These are phyloP conservation scores for Eilema griseolum DNA, from an alignment of 2,888 invertebrate species.

Conservation along the genomic window DNA sequence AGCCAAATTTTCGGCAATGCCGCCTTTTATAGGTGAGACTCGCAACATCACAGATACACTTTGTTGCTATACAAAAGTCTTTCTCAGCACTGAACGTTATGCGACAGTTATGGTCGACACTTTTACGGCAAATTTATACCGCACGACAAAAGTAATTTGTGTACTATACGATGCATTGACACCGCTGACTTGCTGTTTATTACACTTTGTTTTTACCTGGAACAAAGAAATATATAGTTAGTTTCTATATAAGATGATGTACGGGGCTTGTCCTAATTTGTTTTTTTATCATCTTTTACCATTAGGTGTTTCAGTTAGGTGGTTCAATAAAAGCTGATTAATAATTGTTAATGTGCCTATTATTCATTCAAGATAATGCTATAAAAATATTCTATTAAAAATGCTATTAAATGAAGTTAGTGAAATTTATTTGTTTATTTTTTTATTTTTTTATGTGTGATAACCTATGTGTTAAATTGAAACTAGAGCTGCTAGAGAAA, in stretches of 20 bases:
- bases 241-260: not conserved
- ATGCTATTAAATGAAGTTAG: no score
- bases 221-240: slow-evolving; percentile 53
- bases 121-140: slow-evolving; percentile 58
- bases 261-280: not conserved
- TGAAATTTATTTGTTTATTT: no score
- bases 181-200: slow-evolving; percentile 43
- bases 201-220: slow-evolving; percentile 56
- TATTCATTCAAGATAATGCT: no score
- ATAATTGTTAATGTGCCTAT: no score
- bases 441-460: no score
- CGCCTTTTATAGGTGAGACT: slow-evolving; percentile 67
- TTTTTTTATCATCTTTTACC: not conserved
- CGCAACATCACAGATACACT: slow-evolving; percentile 79
- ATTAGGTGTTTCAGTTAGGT: no score
- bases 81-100: slow-evolving; percentile 59
- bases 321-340: no score
- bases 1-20: slow-evolving; percentile 73
- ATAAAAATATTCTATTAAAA: no score
- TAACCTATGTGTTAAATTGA: no score
- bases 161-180: slow-evolving; percentile 57
- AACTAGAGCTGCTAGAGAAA: no score
- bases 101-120: slow-evolving; percentile 55
- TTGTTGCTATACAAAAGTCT: slow-evolving; percentile 63
- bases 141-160: slow-evolving; percentile 51